Percentiles rank a stretch among this genome's conserved stretches.
Conservation (phyloP, 2,113 vertebrate genomes). For the Okapia johnstoni region DNA sequence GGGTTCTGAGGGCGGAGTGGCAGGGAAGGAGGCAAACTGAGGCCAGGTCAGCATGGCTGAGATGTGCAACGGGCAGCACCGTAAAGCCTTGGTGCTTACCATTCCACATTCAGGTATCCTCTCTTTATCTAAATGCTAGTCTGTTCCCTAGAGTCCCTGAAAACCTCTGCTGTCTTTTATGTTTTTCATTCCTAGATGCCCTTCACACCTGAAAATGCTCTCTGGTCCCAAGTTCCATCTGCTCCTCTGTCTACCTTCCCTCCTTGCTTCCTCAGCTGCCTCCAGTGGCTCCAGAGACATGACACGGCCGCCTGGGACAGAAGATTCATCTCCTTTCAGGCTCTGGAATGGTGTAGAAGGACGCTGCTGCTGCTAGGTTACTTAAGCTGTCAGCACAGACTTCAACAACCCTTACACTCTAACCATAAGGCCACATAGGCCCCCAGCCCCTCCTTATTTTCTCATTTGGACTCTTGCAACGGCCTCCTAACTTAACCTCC, state of each 20-base stretch:
- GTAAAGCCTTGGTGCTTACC: neutral
- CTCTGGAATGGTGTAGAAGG: constrained; percentile 27
- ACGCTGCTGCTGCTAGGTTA: constrained; percentile 48
- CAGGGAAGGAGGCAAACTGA: neutral
- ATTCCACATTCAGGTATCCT: neutral
- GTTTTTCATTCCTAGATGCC: neutral
- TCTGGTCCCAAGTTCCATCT: neutral
- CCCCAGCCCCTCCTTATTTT: constrained; percentile 9
- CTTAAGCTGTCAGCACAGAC: neutral
- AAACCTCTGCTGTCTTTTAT: neutral
- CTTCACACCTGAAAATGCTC: neutral
- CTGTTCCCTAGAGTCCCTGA: neutral
- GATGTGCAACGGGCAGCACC: neutral
- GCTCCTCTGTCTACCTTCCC: neutral
- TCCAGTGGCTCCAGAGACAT: neutral
- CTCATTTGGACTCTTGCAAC: neutral
- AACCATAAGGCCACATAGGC: neutral
- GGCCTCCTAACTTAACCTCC: neutral
- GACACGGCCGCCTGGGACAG: neutral
- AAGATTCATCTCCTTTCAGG: constrained; percentile 31
- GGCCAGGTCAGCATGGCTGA: neutral
- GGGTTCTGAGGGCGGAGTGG: neutral
- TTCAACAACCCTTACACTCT: constrained; percentile 1
- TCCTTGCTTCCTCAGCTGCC: neutral
- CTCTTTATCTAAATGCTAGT: neutral